Base-by-base conservation (phyloP, 2,888 invertebrate species). In the Rugalucina vietnamica region DNA sequence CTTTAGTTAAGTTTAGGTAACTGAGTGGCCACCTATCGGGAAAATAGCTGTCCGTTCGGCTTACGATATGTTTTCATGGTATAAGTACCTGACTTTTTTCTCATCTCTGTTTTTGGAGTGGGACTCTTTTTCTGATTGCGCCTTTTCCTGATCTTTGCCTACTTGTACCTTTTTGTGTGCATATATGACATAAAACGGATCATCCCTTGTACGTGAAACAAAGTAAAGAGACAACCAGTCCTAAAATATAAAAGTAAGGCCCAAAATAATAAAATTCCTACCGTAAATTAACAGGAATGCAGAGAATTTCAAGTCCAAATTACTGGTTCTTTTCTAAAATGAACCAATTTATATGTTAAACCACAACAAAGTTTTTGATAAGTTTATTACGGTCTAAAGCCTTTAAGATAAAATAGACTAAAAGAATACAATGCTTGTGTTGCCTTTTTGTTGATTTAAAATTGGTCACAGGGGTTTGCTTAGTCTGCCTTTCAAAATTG, bases 401-500 rank as follows among this genome's bases (percentile, higher is more conserved):
- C 21, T 3, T 5, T 21, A 18, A 60, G 60, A 60, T 60, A 60
- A 60, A 60, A 27, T 18, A 27, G 5, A 21, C 8, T 60, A 18
- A 27, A 60, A 60, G 24, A 60, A 60, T 60, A 60, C 60, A 60
- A 60, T 27, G 29, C 21, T 18, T 34, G 29, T 65, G 18, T 34
- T 65, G 34, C 34, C 65, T 65, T 65, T 54, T 65, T 65, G 29
- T 65, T 65, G 65, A 65, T 34, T 65, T 65, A 34, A 65, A 65
- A 43, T 10, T 65, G 34, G 65, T 65, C 65, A 65, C 65, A 34
- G 65, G 34, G 34, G 1, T 34, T 34, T 34, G 65, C 21, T 65
- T 34, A 65, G 65, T 65, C 65, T 65, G 65, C 14, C 65, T 14
- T 65, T 65, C 65, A 65, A 65, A 57, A 65, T 65, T 65, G 34